These are phyloP conservation scores for Intellagama lesueurii DNA, from an alignment of 2,797 vertebrate genomes.

Conservation along the genomic window DNA sequence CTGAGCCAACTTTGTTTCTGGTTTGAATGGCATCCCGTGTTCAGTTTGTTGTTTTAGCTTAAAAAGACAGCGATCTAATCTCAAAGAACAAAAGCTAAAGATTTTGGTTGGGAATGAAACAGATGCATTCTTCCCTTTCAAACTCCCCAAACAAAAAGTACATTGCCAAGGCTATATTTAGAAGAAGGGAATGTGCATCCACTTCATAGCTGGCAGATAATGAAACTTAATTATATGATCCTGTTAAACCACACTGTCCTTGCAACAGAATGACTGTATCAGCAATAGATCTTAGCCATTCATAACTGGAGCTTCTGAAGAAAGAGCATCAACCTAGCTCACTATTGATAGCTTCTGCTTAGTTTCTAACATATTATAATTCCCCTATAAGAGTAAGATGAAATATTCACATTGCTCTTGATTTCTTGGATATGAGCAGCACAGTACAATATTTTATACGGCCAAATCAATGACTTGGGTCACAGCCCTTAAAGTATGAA, in stretches of 20 bases:
- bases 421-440: background rate
- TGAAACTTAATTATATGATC: background rate
- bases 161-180: slow-evolving; percentile 9
- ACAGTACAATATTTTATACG: too few species aligned
- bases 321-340: background rate
- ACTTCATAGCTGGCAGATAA: background rate
- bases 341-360: background rate
- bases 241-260: background rate
- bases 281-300: background rate
- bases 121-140: slow-evolving; percentile 1
- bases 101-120: slow-evolving; percentile 21
- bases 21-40: slow-evolving; percentile 1
- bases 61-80: slow-evolving; percentile 4
- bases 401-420: background rate
- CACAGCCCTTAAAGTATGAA: background rate
- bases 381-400: background rate
- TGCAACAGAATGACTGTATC: background rate
- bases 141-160: background rate
- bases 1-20: slow-evolving; percentile 1
- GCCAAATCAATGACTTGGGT: background rate
- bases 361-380: background rate
- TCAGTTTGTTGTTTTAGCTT: slow-evolving; percentile 7
- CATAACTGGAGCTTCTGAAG: background rate
- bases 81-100: slow-evolving; percentile 15
- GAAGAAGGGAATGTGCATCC: background rate